phyloP scores from a whole-genome alignment of 37 sponge, comb jelly and placozoan genomes.

The Beroe ovata region DNA sequence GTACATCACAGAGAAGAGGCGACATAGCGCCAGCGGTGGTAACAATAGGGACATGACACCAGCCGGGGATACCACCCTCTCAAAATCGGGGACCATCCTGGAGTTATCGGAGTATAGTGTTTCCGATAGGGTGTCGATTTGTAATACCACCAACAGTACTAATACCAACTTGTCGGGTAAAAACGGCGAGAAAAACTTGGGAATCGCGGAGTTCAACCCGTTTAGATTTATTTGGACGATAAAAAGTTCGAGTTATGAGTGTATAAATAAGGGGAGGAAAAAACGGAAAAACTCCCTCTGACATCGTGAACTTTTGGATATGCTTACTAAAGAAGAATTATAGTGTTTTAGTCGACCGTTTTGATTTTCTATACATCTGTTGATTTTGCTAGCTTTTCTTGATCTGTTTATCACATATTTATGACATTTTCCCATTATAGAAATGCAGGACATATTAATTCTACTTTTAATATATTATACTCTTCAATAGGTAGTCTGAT shows the following conservation, averaged over 20 bases:
- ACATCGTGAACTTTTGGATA: too few species aligned
- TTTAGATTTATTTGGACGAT: slow-evolving; percentile 59
- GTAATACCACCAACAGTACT: neutral
- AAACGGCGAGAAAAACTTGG: neutral
- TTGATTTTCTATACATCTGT: too few species aligned
- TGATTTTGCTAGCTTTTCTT: too few species aligned
- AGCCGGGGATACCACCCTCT: neutral
- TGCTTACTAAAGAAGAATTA: too few species aligned
- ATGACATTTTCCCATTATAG: too few species aligned
- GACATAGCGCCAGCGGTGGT: neutral
- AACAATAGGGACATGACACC: neutral
- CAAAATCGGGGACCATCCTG: slow-evolving; percentile 13
- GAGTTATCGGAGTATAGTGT: slow-evolving; percentile 39
- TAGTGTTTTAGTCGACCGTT: too few species aligned
- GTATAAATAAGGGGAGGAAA: slow-evolving; percentile 20
- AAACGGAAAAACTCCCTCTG: neutral
- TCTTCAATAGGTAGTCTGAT: too few species aligned
- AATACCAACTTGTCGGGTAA: neutral
- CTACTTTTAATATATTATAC: too few species aligned
- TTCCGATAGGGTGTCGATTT: neutral
- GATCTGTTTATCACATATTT: too few species aligned
- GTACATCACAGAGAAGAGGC: slow-evolving; percentile 13
- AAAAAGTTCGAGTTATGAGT: slow-evolving; percentile 56
- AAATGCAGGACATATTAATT: too few species aligned
- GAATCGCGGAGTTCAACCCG: slow-evolving; percentile 10